Conservation (phyloP, 2,888 invertebrate species). For the Agrotis exclamationis region DNA sequence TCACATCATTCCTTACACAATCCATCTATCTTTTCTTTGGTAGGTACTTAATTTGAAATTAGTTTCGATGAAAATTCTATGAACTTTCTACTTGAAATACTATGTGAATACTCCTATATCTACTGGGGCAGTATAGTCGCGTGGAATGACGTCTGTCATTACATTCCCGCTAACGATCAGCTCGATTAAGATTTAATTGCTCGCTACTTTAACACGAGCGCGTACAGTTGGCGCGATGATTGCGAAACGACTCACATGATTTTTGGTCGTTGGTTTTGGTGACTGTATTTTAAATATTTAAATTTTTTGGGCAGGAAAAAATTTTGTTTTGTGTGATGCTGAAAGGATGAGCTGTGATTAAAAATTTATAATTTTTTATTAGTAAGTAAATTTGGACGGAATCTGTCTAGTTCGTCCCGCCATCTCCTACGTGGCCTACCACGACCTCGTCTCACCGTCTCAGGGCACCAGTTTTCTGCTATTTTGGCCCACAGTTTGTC, state of each 20-base stretch:
- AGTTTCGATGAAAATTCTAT: no score
- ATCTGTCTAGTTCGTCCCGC: no score
- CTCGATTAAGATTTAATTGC: slow-evolving; percentile 78
- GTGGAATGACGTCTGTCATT: slow-evolving; percentile 51
- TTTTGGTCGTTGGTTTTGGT: slow-evolving; percentile 36
- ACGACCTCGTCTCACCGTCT: no score
- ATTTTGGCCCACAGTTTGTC: no score
- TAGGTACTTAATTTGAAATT: no score
- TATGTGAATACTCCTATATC: neutral
- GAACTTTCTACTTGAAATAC: neutral
- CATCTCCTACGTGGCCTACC: no score
- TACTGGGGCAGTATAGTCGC: neutral
- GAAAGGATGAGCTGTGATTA: neutral
- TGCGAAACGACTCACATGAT: slow-evolving; percentile 60
- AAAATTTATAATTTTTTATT: no score
- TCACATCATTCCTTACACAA: no score
- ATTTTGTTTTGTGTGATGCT: neutral
- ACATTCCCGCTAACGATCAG: slow-evolving; percentile 56
- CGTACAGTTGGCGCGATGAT: slow-evolving; percentile 57
- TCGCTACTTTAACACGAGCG: slow-evolving; percentile 67
- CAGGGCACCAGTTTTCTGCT: no score
- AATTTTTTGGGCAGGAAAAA: neutral
- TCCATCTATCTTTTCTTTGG: no score
- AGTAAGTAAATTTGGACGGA: no score
- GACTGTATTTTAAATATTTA: slow-evolving; percentile 22